Evolutionary conservation across 2,113 vertebrate genomes (phyloP), one percentile per base, ranked within the genome.

Genomic region (Hemiscyllium ocellatum): DNA sequence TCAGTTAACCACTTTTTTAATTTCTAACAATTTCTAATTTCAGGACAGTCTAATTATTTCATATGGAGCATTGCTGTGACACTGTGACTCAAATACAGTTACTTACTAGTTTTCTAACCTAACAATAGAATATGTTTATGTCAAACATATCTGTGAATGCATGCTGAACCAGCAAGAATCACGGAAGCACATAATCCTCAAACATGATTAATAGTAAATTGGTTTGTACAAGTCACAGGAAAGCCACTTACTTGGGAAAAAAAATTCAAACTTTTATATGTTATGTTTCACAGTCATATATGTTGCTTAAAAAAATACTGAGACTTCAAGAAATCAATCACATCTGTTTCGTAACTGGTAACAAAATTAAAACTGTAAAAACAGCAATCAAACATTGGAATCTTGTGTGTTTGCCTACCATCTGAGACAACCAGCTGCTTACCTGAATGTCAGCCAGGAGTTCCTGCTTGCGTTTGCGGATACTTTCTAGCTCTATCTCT

Each of bases 401-500:
- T 22, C 37, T 52, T 70, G 10, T n/a, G 66, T 95, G 66, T 70
- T 72, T 20, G 66, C 66, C 33, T n/a, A 17, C 2, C 24, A 29
- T 61, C 56, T 33, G n/a, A 37, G 56, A 13, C 26, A 29, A 65
- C 69, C 95, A 76, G 72, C 37, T 0, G 0, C 42, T 12, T 97
- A 99, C 99, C 99, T 99, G 98, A 97, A 99, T 99, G 97, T 99
- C 99, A 3, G 99, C 98, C 97, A 98, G 98, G 97, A 99, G 98
- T 97, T 99, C 99, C 97, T 98, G 98, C 97, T 99, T 99, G 95
- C 99, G 98, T 70, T 98, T 98, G 69, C 99, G 98, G 96, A 99
- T 99, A 97, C 98, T 99, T 97, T 99, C 98, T 97, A 99, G 97
- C 96, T 99, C 99, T 97, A 98, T 98, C 95, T 98, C 98, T 97